These are phyloP conservation scores for Ptychoptera contaminata DNA, from an alignment of 2,888 invertebrate species.

Conservation along the genomic window DNA sequence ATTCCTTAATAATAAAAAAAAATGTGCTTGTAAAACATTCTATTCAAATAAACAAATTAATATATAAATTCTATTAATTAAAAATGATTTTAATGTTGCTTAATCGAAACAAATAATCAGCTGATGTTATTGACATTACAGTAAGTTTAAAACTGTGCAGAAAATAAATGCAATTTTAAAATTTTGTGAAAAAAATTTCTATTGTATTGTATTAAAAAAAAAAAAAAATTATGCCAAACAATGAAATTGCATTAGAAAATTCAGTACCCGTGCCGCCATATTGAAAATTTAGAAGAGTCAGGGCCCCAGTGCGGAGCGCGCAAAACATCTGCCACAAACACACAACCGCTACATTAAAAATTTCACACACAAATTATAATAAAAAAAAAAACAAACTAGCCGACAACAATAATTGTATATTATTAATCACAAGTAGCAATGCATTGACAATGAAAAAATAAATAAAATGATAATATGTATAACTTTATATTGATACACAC, in stretches of 20 bases:
- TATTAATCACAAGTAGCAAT: too few species aligned
- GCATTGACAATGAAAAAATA: too few species aligned
- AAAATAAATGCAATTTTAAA: conserved; percentile 1
- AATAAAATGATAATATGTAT: too few species aligned
- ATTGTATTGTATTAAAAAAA: not conserved
- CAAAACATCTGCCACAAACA: conserved; percentile 2
- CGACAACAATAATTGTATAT: too few species aligned
- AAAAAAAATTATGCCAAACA: not conserved
- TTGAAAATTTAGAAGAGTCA: conserved; percentile 10
- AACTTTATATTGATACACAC: too few species aligned
- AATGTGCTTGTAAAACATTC: too few species aligned
- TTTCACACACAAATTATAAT: too few species aligned
- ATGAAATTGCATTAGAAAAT: too few species aligned
- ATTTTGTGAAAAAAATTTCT: not conserved
- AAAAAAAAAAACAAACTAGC: not conserved
- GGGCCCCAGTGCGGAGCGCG: conserved; percentile 10
- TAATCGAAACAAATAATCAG: conserved; percentile 3
- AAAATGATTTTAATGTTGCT: too few species aligned
- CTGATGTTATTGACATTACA: not conserved
- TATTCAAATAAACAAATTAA: too few species aligned
- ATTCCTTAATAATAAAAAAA: too few species aligned
- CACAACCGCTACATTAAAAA: conserved; percentile 5
- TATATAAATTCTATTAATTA: too few species aligned
- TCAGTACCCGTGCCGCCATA: conserved; percentile 8
- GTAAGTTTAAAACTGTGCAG: not conserved